phyloP scores from a whole-genome alignment of 2,113 vertebrate genomes.

The Neogale vison region DNA sequence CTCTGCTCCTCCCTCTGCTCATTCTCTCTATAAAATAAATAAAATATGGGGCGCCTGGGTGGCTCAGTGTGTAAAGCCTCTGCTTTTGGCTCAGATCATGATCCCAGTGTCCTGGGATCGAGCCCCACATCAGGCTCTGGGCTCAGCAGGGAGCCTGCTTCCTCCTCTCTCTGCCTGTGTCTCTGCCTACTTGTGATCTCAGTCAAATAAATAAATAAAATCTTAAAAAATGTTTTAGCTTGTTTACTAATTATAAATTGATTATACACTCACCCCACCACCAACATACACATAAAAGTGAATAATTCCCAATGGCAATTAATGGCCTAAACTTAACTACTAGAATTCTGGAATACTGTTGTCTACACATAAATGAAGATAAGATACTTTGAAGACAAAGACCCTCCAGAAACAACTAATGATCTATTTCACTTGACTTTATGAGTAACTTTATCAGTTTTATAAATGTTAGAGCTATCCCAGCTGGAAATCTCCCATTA shows the following conservation, averaged over 20 bases:
- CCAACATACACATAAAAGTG: background rate
- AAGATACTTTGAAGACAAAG: slow-evolving; percentile 8
- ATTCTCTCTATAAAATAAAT: background rate
- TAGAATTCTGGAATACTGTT: background rate
- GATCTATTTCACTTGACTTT: slow-evolving; percentile 34
- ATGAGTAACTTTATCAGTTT: background rate
- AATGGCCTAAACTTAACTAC: background rate
- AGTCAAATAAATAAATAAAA: background rate
- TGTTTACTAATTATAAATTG: slow-evolving; percentile 21
- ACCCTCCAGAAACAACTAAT: slow-evolving; percentile 4
- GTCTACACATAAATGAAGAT: background rate
- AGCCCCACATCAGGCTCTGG: too few relatives aligned
- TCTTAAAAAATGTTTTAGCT: background rate
- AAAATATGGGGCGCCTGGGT: background rate
- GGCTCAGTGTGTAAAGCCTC: too few relatives aligned
- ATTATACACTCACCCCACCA: background rate
- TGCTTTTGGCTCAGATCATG: too few relatives aligned
- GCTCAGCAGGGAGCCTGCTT: too few relatives aligned
- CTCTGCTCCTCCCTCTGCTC: background rate
- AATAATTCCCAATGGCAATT: slow-evolving; percentile 11
- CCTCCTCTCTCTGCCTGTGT: too few relatives aligned
- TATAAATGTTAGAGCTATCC: background rate
- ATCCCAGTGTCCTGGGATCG: too few relatives aligned
- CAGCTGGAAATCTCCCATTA: background rate
- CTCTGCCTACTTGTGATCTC: too few relatives aligned